Conservation (phyloP, 2,113 vertebrate genomes). For the Scophthalmus maximus region DNA sequence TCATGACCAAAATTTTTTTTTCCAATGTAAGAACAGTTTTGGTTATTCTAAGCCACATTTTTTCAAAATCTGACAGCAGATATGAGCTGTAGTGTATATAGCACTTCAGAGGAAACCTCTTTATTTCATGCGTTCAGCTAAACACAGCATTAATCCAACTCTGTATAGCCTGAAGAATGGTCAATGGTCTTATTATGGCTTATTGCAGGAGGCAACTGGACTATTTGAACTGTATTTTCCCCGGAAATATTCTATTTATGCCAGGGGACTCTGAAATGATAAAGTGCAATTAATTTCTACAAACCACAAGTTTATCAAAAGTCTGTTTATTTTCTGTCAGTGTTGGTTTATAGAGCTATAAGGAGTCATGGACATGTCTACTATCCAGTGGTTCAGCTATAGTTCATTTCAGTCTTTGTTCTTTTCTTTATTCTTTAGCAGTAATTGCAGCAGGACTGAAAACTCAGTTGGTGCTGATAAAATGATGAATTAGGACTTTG, state of each 20-base stretch:
- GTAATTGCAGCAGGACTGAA: neutral
- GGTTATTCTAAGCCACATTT: too few relatives aligned
- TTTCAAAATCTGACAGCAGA: too few relatives aligned
- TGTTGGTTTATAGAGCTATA: too few relatives aligned
- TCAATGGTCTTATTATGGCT: slow-evolving; percentile 15
- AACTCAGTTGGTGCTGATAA: neutral
- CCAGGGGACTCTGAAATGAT: slow-evolving; percentile 9
- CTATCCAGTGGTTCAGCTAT: neutral
- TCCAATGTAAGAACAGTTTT: neutral
- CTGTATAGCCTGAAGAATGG: slow-evolving; percentile 11
- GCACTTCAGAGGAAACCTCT: neutral
- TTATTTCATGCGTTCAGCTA: slow-evolving; percentile 20
- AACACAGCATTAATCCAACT: slow-evolving; percentile 31
- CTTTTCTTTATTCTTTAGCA: slow-evolving; percentile 1
- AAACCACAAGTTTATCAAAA: slow-evolving; percentile 20
- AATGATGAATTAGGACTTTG: neutral
- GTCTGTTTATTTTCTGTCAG: slow-evolving; percentile 29
- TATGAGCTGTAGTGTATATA: too few relatives aligned
- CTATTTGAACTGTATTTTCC: slow-evolving; percentile 23
- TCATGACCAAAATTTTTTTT: neutral
- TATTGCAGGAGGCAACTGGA: slow-evolving; percentile 26
- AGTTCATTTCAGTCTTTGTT: neutral
- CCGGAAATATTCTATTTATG: slow-evolving; percentile 19
- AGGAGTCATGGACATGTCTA: slow-evolving; percentile 1
- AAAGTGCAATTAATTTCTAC: slow-evolving; percentile 19